These are phyloP conservation scores for Cichlasoma orientale DNA, from an alignment of 2,797 vertebrate genomes.

Conservation along the genomic window DNA sequence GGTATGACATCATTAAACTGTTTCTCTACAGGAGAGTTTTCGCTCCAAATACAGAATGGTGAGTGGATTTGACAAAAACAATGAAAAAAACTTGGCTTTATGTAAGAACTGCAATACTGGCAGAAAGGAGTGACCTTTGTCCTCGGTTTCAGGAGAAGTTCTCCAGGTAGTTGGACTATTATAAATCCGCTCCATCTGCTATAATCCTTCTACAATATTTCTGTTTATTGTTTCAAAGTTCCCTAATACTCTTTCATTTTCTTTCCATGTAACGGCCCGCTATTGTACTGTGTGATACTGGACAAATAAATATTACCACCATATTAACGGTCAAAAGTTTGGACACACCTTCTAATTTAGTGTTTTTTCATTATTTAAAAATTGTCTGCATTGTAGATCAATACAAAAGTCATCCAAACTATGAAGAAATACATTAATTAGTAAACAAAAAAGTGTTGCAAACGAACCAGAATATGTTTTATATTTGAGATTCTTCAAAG, in stretches of 20 bases:
- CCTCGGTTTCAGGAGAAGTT: background rate
- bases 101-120: background rate
- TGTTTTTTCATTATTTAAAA: no score
- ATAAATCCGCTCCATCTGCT: background rate
- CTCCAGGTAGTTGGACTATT: background rate
- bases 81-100: background rate
- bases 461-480: no score
- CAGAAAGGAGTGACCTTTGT: background rate
- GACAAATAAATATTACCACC: background rate
- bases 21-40: constrained; percentile 12
- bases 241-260: background rate
- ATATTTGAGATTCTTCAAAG: no score
- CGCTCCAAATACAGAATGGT: background rate
- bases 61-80: background rate
- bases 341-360: no score
- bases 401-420: no score
- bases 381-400: no score
- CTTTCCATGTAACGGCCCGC: background rate
- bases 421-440: no score
- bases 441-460: no score
- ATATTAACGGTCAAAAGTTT: no score
- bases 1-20: constrained; percentile 16
- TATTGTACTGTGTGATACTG: background rate
- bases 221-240: background rate
- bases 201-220: background rate